Percentiles rank a stretch among this genome's conserved stretches.
Evolutionary conservation across 2,888 invertebrate genomes (phyloP).

Genomic region (Machimus atricapillus): DNA sequence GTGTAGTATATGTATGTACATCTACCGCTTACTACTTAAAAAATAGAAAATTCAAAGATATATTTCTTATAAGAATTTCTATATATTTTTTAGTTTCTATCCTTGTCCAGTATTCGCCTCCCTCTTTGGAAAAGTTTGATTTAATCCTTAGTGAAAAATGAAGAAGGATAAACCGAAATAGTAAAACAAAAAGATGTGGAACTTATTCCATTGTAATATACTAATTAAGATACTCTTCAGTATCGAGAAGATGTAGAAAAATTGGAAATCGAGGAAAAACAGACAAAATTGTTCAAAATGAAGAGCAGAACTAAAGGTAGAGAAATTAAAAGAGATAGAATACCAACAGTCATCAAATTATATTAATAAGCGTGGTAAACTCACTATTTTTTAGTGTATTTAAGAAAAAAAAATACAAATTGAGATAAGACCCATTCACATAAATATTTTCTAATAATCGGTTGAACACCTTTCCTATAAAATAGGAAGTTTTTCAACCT

Average conservation of each 20-base stretch:
- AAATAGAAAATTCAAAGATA: no score
- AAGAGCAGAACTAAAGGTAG: neutral
- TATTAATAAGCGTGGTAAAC: neutral
- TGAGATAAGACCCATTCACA: neutral
- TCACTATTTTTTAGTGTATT: neutral
- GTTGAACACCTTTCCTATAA: neutral
- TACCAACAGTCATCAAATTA: neutral
- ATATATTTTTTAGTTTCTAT: no score
- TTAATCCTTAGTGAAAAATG: no score
- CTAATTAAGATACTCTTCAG: no score
- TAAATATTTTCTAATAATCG: neutral
- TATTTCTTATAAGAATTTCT: neutral
- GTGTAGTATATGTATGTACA: no score
- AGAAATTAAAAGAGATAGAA: neutral
- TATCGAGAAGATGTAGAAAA: no score
- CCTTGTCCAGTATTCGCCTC: no score
- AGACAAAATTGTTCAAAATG: neutral
- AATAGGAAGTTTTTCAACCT: neutral
- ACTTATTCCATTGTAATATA: neutral
- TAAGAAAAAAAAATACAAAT: neutral
- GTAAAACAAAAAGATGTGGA: neutral
- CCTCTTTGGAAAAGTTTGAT: no score
- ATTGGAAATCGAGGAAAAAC: neutral
- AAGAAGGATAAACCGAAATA: neutral
- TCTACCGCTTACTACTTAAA: no score